A percentile compares a stretch with the other conserved stretches of the same genome.
These are phyloP conservation scores for Platyscapa corneri DNA, from an alignment of 1,140 invertebrate species.

Conservation along the genomic window DNA sequence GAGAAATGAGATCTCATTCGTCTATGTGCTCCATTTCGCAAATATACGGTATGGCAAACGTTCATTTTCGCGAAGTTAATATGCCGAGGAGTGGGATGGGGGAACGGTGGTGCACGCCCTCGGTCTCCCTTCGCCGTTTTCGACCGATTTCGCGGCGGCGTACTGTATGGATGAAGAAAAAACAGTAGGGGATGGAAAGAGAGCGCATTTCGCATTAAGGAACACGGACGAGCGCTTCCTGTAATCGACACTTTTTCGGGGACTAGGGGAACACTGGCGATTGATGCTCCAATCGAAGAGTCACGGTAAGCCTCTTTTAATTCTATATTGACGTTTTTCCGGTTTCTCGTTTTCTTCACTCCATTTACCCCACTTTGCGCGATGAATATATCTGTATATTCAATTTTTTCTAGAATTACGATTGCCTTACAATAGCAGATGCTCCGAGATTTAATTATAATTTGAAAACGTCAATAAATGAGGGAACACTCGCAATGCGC, in stretches of 20 bases:
- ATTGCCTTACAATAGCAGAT: background rate
- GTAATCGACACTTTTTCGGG: slow-evolving; percentile 23
- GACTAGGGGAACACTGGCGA: background rate
- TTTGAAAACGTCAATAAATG: background rate
- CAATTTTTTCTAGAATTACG: background rate
- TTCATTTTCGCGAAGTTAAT: slow-evolving; percentile 12
- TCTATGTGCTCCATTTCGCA: background rate
- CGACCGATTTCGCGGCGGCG: background rate
- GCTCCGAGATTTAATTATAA: background rate
- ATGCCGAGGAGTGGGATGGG: background rate
- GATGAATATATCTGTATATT: too few species aligned
- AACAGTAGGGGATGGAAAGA: background rate
- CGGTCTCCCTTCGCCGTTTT: background rate
- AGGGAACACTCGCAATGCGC: background rate
- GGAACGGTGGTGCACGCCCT: too few species aligned
- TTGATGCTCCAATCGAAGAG: slow-evolving; percentile 17
- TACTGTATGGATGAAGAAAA: background rate
- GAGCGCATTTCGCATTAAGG: slow-evolving; percentile 1
- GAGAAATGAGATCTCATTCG: background rate
- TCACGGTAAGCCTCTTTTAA: slow-evolving; percentile 21
- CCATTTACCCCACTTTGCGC: background rate
- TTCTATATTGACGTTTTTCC: slow-evolving; percentile 1
- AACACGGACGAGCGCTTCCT: background rate
- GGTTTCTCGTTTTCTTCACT: background rate
- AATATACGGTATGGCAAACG: background rate